phyloP scores from a whole-genome alignment of 2,888 invertebrate species.

The Catonia carolina region DNA sequence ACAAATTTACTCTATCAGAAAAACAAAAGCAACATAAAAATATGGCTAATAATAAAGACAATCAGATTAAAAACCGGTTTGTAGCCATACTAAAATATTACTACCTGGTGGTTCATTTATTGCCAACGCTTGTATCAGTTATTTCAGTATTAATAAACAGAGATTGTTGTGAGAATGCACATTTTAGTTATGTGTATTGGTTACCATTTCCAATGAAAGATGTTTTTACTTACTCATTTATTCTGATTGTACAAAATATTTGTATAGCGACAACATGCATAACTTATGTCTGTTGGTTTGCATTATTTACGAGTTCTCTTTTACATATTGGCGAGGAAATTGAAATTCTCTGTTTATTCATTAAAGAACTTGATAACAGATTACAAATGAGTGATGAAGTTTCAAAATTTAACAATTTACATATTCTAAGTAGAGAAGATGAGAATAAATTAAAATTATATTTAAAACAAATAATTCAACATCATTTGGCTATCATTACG shows the following conservation, averaged over 20 bases:
- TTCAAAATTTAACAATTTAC: too few relatives aligned
- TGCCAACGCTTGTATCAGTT: too few relatives aligned
- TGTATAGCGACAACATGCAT: neutral
- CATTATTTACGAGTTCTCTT: neutral
- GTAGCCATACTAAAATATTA: neutral
- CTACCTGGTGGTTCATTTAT: neutral
- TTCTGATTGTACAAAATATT: neutral
- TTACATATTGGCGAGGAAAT: neutral
- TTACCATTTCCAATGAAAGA: neutral
- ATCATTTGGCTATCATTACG: too few relatives aligned
- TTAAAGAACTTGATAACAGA: constrained; percentile 2
- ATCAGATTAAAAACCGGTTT: neutral
- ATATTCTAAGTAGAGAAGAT: too few relatives aligned
- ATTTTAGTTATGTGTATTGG: neutral
- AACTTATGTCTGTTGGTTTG: neutral
- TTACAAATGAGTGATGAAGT: neutral
- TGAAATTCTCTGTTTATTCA: neutral
- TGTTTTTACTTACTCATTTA: neutral
- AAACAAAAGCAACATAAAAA: neutral
- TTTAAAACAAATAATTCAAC: too few relatives aligned
- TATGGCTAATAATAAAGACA: neutral
- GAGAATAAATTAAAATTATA: too few relatives aligned
- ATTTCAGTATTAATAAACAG: too few relatives aligned
- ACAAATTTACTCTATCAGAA: neutral
- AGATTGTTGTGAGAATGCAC: neutral